Evolutionary conservation across 2,888 invertebrate genomes (phyloP).

Genomic region (Amorpha juglandis): DNA sequence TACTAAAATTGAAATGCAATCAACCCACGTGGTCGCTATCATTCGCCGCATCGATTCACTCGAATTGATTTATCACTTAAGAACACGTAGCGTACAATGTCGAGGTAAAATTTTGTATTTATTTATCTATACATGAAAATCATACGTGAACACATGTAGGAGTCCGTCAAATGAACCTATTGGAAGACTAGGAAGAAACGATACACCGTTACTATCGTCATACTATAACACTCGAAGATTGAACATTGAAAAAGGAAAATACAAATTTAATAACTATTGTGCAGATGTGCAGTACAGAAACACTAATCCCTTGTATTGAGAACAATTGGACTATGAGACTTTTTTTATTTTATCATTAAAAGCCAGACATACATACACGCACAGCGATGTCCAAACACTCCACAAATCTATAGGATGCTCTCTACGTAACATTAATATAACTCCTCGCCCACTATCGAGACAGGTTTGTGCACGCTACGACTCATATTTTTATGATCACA

Average conservation of each 20-base stretch:
- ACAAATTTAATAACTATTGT: slow-evolving; percentile 60
- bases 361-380: slow-evolving; percentile 76
- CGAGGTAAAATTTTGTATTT: slow-evolving; percentile 44
- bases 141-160: slow-evolving; percentile 54
- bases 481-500: slow-evolving; percentile 79
- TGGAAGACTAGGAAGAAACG: slow-evolving; percentile 73
- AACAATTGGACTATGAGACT: slow-evolving; percentile 70
- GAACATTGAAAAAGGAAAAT: slow-evolving; percentile 39
- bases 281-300: slow-evolving; percentile 59
- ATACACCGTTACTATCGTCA: slow-evolving; percentile 34
- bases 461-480: slow-evolving; percentile 80
- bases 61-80: slow-evolving; percentile 34
- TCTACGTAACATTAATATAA: slow-evolving; percentile 64
- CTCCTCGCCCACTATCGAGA: slow-evolving; percentile 66
- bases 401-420: slow-evolving; percentile 75
- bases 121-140: slow-evolving; percentile 47
- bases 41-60: slow-evolving; percentile 28
- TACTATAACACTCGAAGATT: not conserved
- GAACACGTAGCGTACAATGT: slow-evolving; percentile 37
- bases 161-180: slow-evolving; percentile 61
- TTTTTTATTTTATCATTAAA: slow-evolving; percentile 64
- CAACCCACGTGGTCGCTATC: slow-evolving; percentile 32
- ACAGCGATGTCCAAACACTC: slow-evolving; percentile 75
- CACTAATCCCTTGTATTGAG: slow-evolving; percentile 74
- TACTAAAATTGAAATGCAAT: slow-evolving; percentile 53